phyloP scores from a whole-genome alignment of 2,797 vertebrate species.

The Microtus agrestis region DNA sequence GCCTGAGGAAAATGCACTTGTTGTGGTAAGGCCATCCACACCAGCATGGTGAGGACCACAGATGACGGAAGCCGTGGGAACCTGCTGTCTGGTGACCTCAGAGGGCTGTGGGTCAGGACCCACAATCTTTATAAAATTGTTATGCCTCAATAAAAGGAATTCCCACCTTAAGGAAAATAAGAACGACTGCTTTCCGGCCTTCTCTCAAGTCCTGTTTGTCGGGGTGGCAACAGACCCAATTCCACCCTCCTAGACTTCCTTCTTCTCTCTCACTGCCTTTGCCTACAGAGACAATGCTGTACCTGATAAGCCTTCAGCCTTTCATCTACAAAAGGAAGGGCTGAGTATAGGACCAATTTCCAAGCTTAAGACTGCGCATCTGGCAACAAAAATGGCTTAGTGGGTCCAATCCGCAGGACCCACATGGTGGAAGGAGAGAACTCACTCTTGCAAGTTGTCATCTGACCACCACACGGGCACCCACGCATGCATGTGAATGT shows the following conservation, averaged over 20 bases:
- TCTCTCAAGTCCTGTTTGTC: constrained; percentile 14
- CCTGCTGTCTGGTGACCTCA: neutral
- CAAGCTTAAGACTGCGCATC: neutral
- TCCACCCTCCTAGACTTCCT: neutral
- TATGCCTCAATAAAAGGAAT: constrained; percentile 67
- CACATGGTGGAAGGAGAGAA: neutral
- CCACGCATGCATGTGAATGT: neutral
- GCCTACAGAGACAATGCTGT: neutral
- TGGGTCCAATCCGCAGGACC: neutral
- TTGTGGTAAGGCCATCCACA: neutral
- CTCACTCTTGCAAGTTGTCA: neutral
- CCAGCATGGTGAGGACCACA: neutral
- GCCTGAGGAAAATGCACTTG: neutral
- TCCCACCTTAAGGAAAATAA: neutral
- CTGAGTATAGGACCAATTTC: neutral
- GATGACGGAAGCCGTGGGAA: neutral
- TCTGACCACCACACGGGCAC: neutral
- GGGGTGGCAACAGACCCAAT: neutral
- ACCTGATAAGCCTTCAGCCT: neutral
- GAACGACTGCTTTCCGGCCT: neutral
- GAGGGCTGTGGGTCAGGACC: constrained; percentile 23
- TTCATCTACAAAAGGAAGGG: neutral
- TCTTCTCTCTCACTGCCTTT: neutral
- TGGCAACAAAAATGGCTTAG: neutral
- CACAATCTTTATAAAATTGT: constrained; percentile 33